Evolutionary conservation across 2,113 vertebrate species (phyloP), one percentile per base, ranked within the genome.

Genomic region (Chamaea fasciata): DNA sequence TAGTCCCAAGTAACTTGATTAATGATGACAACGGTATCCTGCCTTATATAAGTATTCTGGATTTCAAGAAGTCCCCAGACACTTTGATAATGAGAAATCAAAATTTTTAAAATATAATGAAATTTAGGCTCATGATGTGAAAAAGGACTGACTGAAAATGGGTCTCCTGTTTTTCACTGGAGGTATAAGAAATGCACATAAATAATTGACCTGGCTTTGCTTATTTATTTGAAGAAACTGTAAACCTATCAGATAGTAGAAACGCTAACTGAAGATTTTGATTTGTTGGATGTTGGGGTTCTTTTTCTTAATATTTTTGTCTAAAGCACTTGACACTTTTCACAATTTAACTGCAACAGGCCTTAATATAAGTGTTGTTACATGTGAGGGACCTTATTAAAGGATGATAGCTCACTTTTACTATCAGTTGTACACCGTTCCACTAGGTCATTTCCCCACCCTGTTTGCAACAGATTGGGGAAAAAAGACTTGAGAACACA

Each of bases 281-380:
- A 3, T 22, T 37, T 13, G 0, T 2, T 33, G 13, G 18, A 55
- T 47, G 15, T 26, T 21, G 5, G 8, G 7, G 5, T 23, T n/a
- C 10, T 35, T 55, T 37, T 18, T 30, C 5, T 11, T 23, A 27
- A 15, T 50, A 22, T 46, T 46, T 74, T 91, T 80, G 12, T 64
- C 17, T 84, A 33, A 91, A 83, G 8, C 23, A 37, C 11, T 39
- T 53, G 9, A 46, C 35, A 53, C 4, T 49, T 78, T 86, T 63
- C 49, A 78, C 6, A 37, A 42, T 67, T 67, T 67, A 79, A 50
- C 20, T 79, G 9, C 23, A 55, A 57, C 10, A 21, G 28, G 9
- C 7, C 14, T 62, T 41, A 28, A 35, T 46, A 24, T 19, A 3
- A 68, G 3, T 62, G 16, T 42, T 52, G 7, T 55, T 10, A 76